These are phyloP conservation scores for Telmatherina bonti DNA, from an alignment of 2,797 vertebrate species.

Conservation along the genomic window DNA sequence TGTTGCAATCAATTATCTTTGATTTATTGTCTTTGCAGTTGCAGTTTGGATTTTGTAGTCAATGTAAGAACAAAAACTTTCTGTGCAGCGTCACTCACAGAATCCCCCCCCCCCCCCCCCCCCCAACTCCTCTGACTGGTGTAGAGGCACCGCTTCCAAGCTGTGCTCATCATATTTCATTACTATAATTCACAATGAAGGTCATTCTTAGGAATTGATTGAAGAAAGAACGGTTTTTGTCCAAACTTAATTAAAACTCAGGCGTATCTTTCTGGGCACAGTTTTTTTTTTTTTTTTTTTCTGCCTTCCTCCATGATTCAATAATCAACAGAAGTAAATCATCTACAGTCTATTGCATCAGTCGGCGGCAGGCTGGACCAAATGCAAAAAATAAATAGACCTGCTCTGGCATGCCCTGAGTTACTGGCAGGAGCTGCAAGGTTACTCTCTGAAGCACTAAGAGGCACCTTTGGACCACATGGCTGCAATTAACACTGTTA, in stretches of 20 bases:
- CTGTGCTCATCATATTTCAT: constrained; percentile 77
- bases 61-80: constrained; percentile 58
- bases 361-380: constrained; percentile 76
- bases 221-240: constrained; percentile 71
- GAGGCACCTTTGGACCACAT: constrained; percentile 57
- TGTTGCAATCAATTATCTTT: constrained; percentile 78
- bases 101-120: constrained; percentile 50
- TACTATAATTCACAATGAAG: constrained; percentile 76
- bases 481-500: constrained; percentile 54
- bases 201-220: constrained; percentile 79
- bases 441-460: constrained; percentile 60
- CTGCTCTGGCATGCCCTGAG: constrained; percentile 63
- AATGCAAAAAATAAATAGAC: constrained; percentile 80
- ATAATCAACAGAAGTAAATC: constrained; percentile 80
- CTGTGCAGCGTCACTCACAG: constrained; percentile 38
- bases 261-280: constrained; percentile 47
- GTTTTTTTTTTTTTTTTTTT: constrained; percentile 34
- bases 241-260: constrained; percentile 79
- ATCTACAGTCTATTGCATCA: constrained; percentile 74
- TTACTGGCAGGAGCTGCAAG: constrained; percentile 70
- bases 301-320: constrained; percentile 71
- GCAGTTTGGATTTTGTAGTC: constrained; percentile 50
- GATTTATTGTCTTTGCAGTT: constrained; percentile 76
- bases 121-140: constrained; percentile 8
- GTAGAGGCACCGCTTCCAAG: constrained; percentile 47